Base-by-base conservation (phyloP, 2,888 invertebrate species). In the Tubiluchus corallicola region DNA sequence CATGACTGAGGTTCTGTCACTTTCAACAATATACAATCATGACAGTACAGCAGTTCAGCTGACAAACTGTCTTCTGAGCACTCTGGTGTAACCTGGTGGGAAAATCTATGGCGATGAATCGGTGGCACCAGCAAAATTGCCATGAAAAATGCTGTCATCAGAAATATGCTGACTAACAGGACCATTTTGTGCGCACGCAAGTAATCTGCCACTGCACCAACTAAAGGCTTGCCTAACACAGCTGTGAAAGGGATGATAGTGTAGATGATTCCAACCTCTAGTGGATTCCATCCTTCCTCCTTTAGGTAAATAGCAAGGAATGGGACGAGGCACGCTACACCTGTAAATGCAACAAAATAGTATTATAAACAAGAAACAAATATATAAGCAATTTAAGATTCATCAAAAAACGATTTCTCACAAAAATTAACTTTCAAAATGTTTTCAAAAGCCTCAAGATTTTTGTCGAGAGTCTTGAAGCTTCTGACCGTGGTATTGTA, bases 261-360 rank as follows among this genome's bases (percentile, higher is more conserved):
- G 29, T 29, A 29, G 29, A 29, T 29, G 9, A 29, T 29, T 9
- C 9, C 29, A 9, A 29, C 29, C n/a, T 29, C 29, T 29, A 29
- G 29, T 9, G 29, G 29, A 29, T 29, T 29, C 29, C 29, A 42
- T 5, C 42, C 42, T 13, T 29, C 21, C 40, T 40, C 13, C 4
- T 5, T 15, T 4, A 4, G n/a, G 17, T 29, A 42, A 13, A 42
- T 37, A 13, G 42, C 21, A 4, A 42, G 4, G 42, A 29, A 42
- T 13, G 42, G 42, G 9, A 42, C 40, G 15, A 42, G 17, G 40
- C 42, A 42, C 3, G 42, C 42, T 4, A 20, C 13, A 3, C 42
- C 42, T 42, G 37, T n/a, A 42, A 40, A 41, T 29, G 29, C 29
- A 29, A n/a, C n/a, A n/a, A n/a, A n/a, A n/a, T n/a, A n/a, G n/a